Base-by-base conservation (phyloP, 2,797 vertebrate species). In the Emydoidea blandingii region DNA sequence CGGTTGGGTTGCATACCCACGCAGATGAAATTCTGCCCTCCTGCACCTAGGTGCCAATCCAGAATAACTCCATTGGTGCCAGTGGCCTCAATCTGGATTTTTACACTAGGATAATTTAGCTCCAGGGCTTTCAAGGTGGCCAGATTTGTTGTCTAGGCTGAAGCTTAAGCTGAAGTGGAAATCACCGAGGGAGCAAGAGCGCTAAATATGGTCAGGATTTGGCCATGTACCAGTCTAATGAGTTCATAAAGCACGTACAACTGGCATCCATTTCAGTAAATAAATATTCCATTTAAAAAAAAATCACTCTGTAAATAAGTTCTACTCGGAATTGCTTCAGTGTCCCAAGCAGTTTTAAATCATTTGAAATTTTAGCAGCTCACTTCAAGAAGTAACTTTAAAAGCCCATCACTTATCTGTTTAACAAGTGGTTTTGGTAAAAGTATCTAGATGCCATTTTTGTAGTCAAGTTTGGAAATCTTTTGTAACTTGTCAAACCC, bases 321-420 rank as follows among this genome's bases (percentile, higher is more conserved):
- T 7, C 29, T 47, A 34, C n/a, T 95, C 89, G 59, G 82, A 96
- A 88, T 93, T 85, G 89, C 23, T 89, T 85, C 0, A 1, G 12
- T 84, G 41, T 95, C 53, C 72, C 78, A 78, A 68, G 78, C 85
- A 79, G 83, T 50, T 94, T 90, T 94, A 93, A 88, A 91, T 85
- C 12, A 59, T 91, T 83, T 92, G 83, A 88, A 91, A 95, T 81
- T 85, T 59, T 47, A 78, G 52, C 34, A 11, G 12, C 37, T 89
- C 74, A 89, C 95, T 31, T 94, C 94, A 92, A 79, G 88, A 14
- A 86, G 49, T 94, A 83, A 95, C 41, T 92, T 86, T 29, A 79
- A 88, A 85, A 79, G 19, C 27, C 86, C 65, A 12, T 83, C 5
- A 44, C 21, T 12, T 1, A 6, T 91, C 31, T 76, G 49, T 88